Evolutionary conservation across 1,140 invertebrate species (phyloP).

Genomic region (Brachionus asplanchnoidis): DNA sequence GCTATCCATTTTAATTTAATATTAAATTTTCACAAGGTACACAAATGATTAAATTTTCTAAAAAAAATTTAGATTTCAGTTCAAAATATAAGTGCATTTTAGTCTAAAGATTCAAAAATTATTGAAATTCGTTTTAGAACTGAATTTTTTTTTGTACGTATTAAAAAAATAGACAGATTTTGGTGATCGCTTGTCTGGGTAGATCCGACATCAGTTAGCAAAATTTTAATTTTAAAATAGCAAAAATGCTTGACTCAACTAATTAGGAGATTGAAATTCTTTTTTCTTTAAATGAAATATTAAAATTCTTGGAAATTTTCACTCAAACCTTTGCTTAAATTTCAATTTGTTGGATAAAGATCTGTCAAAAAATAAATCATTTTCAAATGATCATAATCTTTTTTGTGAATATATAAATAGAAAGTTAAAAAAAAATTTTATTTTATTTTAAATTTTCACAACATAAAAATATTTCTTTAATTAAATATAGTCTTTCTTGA

Average conservation of each 20-base stretch:
- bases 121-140: background rate
- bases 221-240: background rate
- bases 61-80: background rate
- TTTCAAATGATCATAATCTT: background rate
- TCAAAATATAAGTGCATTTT: conserved; percentile 21
- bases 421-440: background rate
- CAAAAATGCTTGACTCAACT: background rate
- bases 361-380: background rate
- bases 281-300: background rate
- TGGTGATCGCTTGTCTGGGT: background rate
- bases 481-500: too few species aligned
- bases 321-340: too few species aligned
- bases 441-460: background rate
- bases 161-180: background rate
- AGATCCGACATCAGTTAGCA: background rate
- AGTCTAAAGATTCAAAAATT: background rate
- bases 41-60: background rate
- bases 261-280: background rate
- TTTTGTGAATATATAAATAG: background rate
- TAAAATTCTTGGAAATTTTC: background rate
- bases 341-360: background rate
- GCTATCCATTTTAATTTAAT: background rate
- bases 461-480: too few species aligned
- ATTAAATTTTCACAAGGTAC: background rate
- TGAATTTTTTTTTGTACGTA: background rate